Conservation (phyloP, 2,113 vertebrate species). For the Sisor rabdophorus region DNA sequence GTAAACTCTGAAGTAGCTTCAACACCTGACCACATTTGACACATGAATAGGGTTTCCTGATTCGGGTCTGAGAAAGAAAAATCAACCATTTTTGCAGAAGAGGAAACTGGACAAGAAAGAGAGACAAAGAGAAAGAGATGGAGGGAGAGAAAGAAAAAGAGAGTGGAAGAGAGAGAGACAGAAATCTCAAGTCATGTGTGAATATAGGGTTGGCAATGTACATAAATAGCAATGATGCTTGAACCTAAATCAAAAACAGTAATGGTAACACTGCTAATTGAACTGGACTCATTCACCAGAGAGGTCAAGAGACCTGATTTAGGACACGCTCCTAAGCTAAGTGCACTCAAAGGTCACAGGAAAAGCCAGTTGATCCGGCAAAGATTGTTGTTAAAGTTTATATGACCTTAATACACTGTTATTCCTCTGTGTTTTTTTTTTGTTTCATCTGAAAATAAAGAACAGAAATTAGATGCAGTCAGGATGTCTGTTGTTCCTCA, state of each 20-base stretch:
- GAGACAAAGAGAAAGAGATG: background rate
- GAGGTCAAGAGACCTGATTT: background rate
- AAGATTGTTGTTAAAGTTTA: constrained; percentile 11
- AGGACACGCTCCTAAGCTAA: constrained; percentile 6
- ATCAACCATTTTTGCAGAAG: constrained; percentile 20
- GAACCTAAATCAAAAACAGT: background rate
- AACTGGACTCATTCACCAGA: constrained; percentile 3
- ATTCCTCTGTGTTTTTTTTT: background rate
- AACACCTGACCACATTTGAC: constrained; percentile 64
- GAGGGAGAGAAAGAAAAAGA: constrained; percentile 51
- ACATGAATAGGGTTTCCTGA: constrained; percentile 59
- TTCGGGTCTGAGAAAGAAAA: constrained; percentile 48
- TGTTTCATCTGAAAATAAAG: constrained; percentile 20
- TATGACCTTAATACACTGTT: background rate
- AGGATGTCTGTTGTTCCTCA: constrained; percentile 25
- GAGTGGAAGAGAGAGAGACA: background rate
- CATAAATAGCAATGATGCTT: background rate
- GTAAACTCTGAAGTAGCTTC: constrained; percentile 63
- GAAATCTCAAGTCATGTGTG: constrained; percentile 9
- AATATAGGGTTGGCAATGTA: background rate
- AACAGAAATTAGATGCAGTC: constrained; percentile 8
- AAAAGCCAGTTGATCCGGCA: constrained; percentile 5
- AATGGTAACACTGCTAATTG: constrained; percentile 18
- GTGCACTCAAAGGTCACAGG: constrained; percentile 3
- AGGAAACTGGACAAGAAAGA: background rate